Percentiles rank a stretch among this genome's conserved stretches.
Evolutionary conservation across 2,888 invertebrate species (phyloP).

Genomic region (Alloplasta piceator): DNA sequence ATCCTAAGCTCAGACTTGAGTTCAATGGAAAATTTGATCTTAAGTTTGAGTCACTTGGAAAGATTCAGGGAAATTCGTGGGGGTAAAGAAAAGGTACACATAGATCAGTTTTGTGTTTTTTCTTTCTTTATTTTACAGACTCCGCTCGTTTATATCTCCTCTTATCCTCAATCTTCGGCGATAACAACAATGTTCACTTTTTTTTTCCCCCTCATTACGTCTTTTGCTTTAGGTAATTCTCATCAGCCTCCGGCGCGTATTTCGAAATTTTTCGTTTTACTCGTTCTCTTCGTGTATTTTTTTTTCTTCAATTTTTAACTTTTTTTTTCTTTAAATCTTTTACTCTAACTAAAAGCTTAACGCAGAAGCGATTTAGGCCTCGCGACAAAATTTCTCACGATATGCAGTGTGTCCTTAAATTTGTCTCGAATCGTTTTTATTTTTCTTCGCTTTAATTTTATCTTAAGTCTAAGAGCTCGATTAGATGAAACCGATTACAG

Average conservation of each 20-base stretch:
- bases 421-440: conserved; percentile 28
- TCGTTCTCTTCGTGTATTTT: conserved; percentile 43
- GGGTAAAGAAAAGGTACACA: no score
- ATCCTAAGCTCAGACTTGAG: no score
- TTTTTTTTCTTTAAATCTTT: conserved; percentile 22
- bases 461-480: conserved; percentile 59
- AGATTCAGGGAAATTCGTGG: no score
- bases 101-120: conserved; percentile 32
- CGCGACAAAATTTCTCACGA: conserved; percentile 63
- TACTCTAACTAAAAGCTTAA: conserved; percentile 63
- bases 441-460: conserved; percentile 30
- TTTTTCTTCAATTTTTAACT: conserved; percentile 11
- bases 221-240: conserved; percentile 47
- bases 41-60: no score
- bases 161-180: conserved; percentile 54
- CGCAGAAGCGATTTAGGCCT: conserved; percentile 63
- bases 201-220: conserved; percentile 45
- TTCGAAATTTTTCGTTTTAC: conserved; percentile 46
- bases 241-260: conserved; percentile 47
- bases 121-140: conserved; percentile 64
- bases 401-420: conserved; percentile 60
- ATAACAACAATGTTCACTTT: conserved; percentile 52
- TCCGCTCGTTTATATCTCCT: conserved; percentile 41
- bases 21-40: no score
- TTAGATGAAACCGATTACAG: conserved; percentile 53